Conservation (phyloP, 2,113 vertebrate species). For the Bungarus multicinctus region DNA sequence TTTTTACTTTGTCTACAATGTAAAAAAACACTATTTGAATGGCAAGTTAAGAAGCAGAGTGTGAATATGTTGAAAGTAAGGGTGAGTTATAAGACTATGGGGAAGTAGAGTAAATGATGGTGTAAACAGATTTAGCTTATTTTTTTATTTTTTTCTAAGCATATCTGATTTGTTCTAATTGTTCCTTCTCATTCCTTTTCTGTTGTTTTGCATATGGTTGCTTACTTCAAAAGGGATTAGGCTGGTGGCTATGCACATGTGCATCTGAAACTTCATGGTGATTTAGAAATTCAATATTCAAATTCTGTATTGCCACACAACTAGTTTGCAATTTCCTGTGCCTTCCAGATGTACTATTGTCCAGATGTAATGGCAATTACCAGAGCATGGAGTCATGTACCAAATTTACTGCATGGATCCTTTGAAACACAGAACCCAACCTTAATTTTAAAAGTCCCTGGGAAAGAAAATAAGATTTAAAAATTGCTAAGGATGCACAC, state of each 20-base stretch:
- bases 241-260: neutral
- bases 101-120: neutral
- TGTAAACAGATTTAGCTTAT: neutral
- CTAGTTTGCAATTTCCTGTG: neutral
- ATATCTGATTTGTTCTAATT: neutral
- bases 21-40: neutral
- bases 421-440: neutral
- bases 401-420: neutral
- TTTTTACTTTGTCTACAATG: neutral
- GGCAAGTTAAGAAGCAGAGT: neutral
- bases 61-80: neutral
- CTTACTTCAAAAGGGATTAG: neutral
- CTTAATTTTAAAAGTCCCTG: neutral
- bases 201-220: neutral
- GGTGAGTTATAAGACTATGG: neutral
- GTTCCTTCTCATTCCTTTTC: neutral
- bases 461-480: neutral
- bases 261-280: neutral
- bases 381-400: neutral
- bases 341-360: neutral
- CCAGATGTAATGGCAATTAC: neutral
- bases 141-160: neutral
- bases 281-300: neutral
- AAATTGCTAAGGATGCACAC: neutral
- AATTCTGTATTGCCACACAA: neutral